These are phyloP conservation scores for Euphydryas editha DNA, from an alignment of 2,888 invertebrate species.

Conservation along the genomic window DNA sequence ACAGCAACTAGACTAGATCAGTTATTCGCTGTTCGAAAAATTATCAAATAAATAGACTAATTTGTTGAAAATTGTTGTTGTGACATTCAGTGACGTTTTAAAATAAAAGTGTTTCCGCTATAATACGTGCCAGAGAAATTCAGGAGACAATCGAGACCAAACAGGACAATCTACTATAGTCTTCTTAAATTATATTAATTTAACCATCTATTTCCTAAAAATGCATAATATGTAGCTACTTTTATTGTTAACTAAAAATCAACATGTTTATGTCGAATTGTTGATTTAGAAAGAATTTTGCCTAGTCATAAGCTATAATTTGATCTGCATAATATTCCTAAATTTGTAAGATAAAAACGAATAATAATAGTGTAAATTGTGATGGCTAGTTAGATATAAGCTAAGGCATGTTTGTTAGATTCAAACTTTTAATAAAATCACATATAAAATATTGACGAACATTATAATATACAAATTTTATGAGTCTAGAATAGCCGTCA, in stretches of 20 bases:
- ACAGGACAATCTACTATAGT: conserved; percentile 11
- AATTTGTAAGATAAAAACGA: conserved; percentile 64
- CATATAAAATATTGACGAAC: conserved; percentile 18
- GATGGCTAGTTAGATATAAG: conserved; percentile 59
- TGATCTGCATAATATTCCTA: conserved; percentile 68
- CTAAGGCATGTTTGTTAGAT: conserved; percentile 49
- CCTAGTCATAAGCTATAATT: conserved; percentile 82
- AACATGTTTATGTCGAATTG: conserved; percentile 57
- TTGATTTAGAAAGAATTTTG: conserved; percentile 74
- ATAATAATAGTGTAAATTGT: conserved; percentile 63
- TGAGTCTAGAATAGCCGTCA: conserved; percentile 45
- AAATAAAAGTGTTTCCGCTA: conserved; percentile 64
- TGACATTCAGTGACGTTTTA: conserved; percentile 67
- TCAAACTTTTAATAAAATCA: conserved; percentile 37
- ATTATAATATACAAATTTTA: conserved; percentile 42
- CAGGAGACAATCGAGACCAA: conserved; percentile 21
- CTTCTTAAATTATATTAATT: conserved; percentile 18
- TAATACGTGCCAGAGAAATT: conserved; percentile 15
- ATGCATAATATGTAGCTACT: conserved; percentile 35
- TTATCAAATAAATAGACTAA: conserved; percentile 67
- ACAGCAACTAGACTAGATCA: conserved; percentile 81
- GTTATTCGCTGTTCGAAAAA: conserved; percentile 84
- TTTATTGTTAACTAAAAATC: conserved; percentile 39
- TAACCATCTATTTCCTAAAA: conserved; percentile 23
- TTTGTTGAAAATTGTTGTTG: conserved; percentile 73